Conservation (phyloP, 2,113 vertebrate genomes). For the Xenopus laevis region DNA sequence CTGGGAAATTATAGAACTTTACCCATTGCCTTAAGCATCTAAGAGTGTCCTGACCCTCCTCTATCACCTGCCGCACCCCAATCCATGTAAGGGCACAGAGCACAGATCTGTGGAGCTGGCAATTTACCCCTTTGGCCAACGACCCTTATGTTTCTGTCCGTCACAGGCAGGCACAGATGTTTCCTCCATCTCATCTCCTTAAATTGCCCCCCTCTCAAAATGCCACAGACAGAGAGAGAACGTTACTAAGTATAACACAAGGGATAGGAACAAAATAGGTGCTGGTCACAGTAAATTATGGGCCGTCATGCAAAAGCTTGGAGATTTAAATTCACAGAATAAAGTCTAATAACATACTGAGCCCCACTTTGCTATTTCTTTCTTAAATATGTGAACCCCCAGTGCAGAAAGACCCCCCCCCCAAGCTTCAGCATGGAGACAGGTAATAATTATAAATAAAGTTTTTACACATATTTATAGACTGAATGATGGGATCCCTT, state of each 20-base stretch:
- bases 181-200: slow-evolving; percentile 30
- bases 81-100: slow-evolving; percentile 63
- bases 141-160: slow-evolving; percentile 54
- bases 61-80: slow-evolving; percentile 49
- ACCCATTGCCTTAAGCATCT: slow-evolving; percentile 40
- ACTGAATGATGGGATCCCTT: no score
- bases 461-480: no score
- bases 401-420: no score
- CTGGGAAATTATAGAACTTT: slow-evolving; percentile 28
- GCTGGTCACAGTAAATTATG: not conserved
- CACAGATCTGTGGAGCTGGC: slow-evolving; percentile 58
- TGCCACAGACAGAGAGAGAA: slow-evolving; percentile 18
- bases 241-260: slow-evolving; percentile 41
- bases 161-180: slow-evolving; percentile 45
- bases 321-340: no score
- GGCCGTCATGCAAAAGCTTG: not conserved
- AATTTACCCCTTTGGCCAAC: slow-evolving; percentile 50
- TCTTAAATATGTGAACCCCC: no score
- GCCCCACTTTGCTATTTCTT: no score
- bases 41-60: not conserved
- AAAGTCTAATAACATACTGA: no score
- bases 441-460: no score
- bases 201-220: slow-evolving; percentile 33
- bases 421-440: no score
- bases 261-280: slow-evolving; percentile 7